Conservation (phyloP, 2,888 invertebrate species). For the Nomada hirtipes region DNA sequence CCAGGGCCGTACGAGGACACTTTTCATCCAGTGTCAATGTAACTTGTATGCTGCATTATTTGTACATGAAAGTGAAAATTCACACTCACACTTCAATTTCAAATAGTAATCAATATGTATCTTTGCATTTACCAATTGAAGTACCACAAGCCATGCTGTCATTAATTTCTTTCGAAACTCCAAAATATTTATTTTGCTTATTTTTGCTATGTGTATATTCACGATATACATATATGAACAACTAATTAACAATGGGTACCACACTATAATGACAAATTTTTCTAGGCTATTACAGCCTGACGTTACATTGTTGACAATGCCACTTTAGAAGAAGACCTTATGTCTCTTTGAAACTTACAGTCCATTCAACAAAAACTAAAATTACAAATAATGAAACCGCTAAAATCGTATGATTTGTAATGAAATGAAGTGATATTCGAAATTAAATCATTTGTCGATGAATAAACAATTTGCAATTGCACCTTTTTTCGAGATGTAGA, state of each 20-base stretch:
- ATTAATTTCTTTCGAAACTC: too few species aligned
- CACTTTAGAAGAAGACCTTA: neutral
- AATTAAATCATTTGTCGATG: neutral
- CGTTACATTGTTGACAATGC: neutral
- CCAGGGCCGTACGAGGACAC: too few species aligned
- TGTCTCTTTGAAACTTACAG: too few species aligned
- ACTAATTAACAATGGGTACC: neutral
- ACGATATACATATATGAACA: neutral
- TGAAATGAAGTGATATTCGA: neutral
- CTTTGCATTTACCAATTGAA: too few species aligned
- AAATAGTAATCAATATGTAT: too few species aligned
- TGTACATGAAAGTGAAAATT: too few species aligned
- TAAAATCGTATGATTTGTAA: neutral
- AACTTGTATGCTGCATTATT: too few species aligned
- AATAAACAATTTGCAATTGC: neutral
- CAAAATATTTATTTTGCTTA: too few species aligned
- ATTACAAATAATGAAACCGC: neutral
- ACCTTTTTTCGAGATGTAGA: neutral
- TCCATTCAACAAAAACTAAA: neutral
- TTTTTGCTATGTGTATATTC: too few species aligned
- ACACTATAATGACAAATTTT: neutral
- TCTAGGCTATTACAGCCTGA: neutral
- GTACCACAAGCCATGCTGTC: too few species aligned
- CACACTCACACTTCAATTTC: too few species aligned
- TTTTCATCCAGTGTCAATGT: too few species aligned